These are phyloP conservation scores for Zosterops pallidus DNA, from an alignment of 2,113 vertebrate genomes.

Conservation along the genomic window DNA sequence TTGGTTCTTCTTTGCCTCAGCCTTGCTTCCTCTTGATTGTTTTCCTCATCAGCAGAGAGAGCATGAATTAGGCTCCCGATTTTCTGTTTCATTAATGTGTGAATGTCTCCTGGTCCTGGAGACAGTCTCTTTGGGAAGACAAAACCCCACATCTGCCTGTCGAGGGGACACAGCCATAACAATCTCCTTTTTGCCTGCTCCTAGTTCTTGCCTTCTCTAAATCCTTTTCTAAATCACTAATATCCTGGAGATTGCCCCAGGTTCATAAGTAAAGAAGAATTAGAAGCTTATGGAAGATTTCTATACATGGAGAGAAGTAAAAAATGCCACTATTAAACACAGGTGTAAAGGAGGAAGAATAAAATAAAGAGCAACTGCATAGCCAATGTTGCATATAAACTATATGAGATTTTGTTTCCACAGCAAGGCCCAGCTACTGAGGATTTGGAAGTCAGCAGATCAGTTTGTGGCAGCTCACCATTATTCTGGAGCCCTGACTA, in stretches of 20 bases:
- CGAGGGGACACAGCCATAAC: slow-evolving; percentile 67
- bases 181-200: rapidly evolving
- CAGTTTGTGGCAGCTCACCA: neutral
- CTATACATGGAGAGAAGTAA: neutral
- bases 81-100: slow-evolving; percentile 73
- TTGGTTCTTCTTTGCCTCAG: slow-evolving; percentile 37
- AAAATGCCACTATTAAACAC: neutral
- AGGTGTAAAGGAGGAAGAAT: neutral
- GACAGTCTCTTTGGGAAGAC: slow-evolving; percentile 75
- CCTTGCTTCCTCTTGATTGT: slow-evolving; percentile 45
- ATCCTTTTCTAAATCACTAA: neutral
- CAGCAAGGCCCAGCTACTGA: neutral
- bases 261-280: neutral
- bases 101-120: slow-evolving; percentile 63
- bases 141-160: slow-evolving; percentile 62
- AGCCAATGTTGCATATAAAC: neutral
- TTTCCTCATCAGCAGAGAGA: slow-evolving; percentile 63
- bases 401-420: neutral
- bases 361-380: neutral
- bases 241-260: rapidly evolving
- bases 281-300: neutral
- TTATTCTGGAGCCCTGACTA: neutral
- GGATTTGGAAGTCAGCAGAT: neutral
- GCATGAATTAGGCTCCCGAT: slow-evolving; percentile 75
- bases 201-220: neutral